Conservation (phyloP, 2,113 vertebrate species). For the Oceanites oceanicus region DNA sequence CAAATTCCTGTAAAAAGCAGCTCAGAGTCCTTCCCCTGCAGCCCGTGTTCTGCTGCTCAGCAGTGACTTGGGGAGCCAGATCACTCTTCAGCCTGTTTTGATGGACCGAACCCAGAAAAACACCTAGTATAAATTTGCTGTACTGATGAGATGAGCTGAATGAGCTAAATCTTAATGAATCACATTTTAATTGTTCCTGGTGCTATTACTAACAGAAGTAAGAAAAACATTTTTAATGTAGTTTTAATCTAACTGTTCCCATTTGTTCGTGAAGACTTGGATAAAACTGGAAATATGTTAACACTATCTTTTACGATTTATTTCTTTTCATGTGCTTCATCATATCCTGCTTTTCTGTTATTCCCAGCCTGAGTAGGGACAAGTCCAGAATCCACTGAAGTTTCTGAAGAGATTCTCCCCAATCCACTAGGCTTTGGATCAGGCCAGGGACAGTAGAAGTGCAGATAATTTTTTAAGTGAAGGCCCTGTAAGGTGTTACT, state of each 20-base stretch:
- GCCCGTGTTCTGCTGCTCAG: background rate
- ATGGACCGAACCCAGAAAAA: background rate
- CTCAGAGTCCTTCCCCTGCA: background rate
- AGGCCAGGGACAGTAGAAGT: background rate
- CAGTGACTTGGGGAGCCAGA: background rate
- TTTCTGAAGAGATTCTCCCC: background rate
- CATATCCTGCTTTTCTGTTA: background rate
- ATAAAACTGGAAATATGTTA: background rate
- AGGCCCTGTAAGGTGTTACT: background rate
- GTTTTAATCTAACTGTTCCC: background rate
- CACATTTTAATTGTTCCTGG: background rate
- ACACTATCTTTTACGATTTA: background rate
- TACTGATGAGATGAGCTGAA: background rate
- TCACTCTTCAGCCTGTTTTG: background rate
- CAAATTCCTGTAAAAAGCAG: background rate
- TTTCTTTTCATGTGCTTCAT: background rate
- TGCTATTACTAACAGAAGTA: background rate
- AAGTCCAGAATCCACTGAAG: background rate
- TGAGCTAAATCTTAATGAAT: background rate
- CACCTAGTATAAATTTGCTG: background rate
- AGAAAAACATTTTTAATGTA: background rate
- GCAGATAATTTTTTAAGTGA: background rate
- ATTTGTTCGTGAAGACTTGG: background rate
- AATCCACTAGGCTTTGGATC: background rate
- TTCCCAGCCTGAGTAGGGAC: background rate